Evolutionary conservation across 2,797 vertebrate species (phyloP), one percentile per base, ranked within the genome.

Genomic region (Epinephelus coioides): DNA sequence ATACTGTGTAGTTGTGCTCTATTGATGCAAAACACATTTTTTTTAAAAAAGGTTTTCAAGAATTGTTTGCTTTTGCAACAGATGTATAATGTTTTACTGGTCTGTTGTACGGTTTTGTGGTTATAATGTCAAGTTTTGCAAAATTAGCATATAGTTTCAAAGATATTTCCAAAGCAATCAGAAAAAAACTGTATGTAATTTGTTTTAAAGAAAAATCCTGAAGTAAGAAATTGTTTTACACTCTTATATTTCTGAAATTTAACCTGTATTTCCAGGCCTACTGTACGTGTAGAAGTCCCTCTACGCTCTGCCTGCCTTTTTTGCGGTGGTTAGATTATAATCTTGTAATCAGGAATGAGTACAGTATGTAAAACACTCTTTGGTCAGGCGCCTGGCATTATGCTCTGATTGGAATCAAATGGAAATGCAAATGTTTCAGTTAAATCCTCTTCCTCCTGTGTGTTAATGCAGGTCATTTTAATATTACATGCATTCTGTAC

Each of bases 361-460:
- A 1, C 40, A 44, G 34, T 49, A 80, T 89, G 86, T 78, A 86
- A 89, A 86, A 50, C 53, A 70, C 17, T 55, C 44, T 71, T 66
- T 21, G 18, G 63, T 46, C 8, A 43, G 23, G 59, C 7, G 47
- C 53, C 64, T 46, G 65, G 25, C 15, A 9, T 60, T 56, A 30
- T 79, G 27, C 17, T 69, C 71, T 72, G 76, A 90, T 88, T 47
- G 14, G 12, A 71, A 85, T 91, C 88, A 67, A 54, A 73, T 2
- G 38, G 77, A 90, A 91, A 91, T 90, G 86, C 79, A 92, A 91
- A 91, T 88, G 40, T 55, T 70, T 55, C 13, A 49, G 46, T 71
- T 68, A 38, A 47, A 78, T 81, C 63, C 23, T 1, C 77, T 87
- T 89, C 83, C 80, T 69, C 51, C 14, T 87, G 13, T 74, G 69